Base-by-base conservation (phyloP, 2,113 vertebrate genomes). In the Lontra canadensis region DNA sequence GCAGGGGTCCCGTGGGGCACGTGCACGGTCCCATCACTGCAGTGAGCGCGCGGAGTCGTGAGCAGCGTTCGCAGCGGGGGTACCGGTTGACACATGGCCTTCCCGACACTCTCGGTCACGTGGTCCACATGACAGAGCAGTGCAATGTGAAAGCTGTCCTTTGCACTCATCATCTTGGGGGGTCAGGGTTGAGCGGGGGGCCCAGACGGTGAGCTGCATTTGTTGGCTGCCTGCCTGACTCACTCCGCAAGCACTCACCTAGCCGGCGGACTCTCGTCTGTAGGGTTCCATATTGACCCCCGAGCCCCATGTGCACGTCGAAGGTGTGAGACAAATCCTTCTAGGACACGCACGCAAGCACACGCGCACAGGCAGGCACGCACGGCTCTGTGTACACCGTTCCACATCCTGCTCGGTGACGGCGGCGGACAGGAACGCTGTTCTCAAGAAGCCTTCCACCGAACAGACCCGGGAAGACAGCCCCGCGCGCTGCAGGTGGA, bases 351-450 rank as follows among this genome's bases (percentile, higher is more conserved):
- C 31, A 17, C 14, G 11, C 61, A 2, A 4, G 26, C 61, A 65
- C 63, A 65, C 14, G 7, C 7, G 29, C 67, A 17, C 63, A 34
- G 29, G 29, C 63, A 61, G 4, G 26, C 29, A 65, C 4, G 2
- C n/a, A 31, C 4, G 8, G 25, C 26, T 29, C 4, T 20, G 15
- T 11, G 6, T 8, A 1, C 3, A 0, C 57, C 7, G 9, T 0
- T 63, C 82, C 31, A 8, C 12, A 18, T 49, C 12, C 5, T 3
- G 7, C 29, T 17, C 6, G 39, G 21, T 2, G 15, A 15, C 29
- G 6, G 0, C 26, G 31, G 31, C 2, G 4, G n/a, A 17, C n/a
- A 26, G 4, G n/a, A 9, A 34, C 14, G 34, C 15, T 0, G 39
- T 1, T 29, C 42, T 76, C 73, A 26, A 17, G 39, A 71, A 82